A percentile compares a stretch with the other conserved stretches of the same genome.
Conservation (phyloP, 2,888 invertebrate genomes). For the Lycocerus yunnanus region DNA sequence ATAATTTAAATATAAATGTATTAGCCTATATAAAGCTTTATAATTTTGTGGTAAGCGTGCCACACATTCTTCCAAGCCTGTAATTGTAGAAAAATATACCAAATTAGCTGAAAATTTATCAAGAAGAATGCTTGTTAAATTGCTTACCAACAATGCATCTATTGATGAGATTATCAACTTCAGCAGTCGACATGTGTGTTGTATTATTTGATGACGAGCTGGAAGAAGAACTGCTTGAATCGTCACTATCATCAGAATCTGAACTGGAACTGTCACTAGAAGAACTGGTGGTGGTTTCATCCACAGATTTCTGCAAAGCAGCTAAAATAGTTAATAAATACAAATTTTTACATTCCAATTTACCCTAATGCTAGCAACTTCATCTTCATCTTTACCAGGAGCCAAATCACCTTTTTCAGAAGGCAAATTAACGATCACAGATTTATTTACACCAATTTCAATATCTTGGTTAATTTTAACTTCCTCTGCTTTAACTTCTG, state of each 20-base stretch:
- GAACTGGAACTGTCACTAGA: constrained; percentile 59
- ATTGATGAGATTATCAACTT: constrained; percentile 49
- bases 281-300: constrained; percentile 56
- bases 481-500: not conserved
- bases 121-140: not conserved
- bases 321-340: not conserved
- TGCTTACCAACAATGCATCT: constrained; percentile 46
- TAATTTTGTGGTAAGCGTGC: constrained; percentile 89
- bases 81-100: constrained; percentile 48
- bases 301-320: constrained; percentile 36
- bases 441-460: not conserved
- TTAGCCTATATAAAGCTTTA: constrained; percentile 87
- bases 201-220: constrained; percentile 45
- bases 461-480: not conserved
- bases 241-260: constrained; percentile 59
- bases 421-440: not conserved
- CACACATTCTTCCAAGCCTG: constrained; percentile 83
- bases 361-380: constrained; percentile 38
- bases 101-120: not conserved
- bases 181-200: constrained; percentile 48
- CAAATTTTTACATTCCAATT: constrained; percentile 4
- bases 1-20: constrained; percentile 78
- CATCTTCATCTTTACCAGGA: constrained; percentile 26
- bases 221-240: constrained; percentile 55
- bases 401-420: not conserved